A percentile compares a stretch with the other conserved stretches of the same genome.
These are phyloP conservation scores for Lasioglossum baleicum DNA, from an alignment of 1,140 invertebrate genomes.

Conservation along the genomic window DNA sequence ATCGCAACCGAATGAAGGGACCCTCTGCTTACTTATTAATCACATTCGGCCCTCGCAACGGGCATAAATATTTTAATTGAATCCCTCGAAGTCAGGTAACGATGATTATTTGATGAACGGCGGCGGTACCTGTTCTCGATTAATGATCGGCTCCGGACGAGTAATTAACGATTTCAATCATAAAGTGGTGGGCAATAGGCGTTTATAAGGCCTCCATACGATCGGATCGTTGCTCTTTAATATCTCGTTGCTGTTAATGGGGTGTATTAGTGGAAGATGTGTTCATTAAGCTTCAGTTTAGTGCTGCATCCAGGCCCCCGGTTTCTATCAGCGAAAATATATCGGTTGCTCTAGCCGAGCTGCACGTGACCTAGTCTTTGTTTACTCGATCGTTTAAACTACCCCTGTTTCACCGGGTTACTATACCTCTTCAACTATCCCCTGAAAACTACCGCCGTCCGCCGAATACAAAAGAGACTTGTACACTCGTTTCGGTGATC, in stretches of 20 bases:
- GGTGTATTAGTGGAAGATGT: background rate
- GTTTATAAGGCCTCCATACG: no score
- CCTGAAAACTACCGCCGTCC: background rate
- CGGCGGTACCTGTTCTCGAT: no score
- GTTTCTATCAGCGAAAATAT: constrained; percentile 12
- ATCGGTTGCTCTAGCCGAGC: background rate
- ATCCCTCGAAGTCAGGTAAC: no score
- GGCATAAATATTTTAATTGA: no score
- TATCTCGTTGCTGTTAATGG: background rate
- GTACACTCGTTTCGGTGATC: background rate
- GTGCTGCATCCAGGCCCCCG: background rate
- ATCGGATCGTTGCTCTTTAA: background rate
- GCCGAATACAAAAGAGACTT: background rate
- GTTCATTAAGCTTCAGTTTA: constrained; percentile 16
- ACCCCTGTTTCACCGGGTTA: background rate
- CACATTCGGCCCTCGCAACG: no score
- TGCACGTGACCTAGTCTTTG: constrained; percentile 5
- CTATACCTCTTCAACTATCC: background rate
- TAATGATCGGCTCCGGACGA: no score
- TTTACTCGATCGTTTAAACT: background rate
- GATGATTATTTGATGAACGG: no score
- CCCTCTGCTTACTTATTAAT: background rate
- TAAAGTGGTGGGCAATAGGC: no score
- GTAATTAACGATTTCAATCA: no score
- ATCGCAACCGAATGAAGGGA: background rate